Base-by-base conservation (phyloP, 2,797 vertebrate species). In the Protonibea diacanthus region DNA sequence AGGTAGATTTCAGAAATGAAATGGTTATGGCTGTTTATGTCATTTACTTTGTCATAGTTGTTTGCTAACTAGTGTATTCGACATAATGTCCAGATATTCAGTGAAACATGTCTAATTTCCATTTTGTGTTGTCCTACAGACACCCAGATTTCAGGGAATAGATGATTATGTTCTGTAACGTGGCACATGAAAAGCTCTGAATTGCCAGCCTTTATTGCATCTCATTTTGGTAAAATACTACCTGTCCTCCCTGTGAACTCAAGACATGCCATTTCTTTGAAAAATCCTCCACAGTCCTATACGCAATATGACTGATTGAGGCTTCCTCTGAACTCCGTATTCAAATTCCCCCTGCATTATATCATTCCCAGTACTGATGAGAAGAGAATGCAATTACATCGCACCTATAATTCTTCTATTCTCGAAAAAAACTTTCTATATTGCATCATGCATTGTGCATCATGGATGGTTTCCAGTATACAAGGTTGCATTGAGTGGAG, bases 241-340 rank as follows among this genome's bases (percentile, higher is more conserved):
- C 89, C 89, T 89, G 92, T 91, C 92, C 93, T 92, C 90, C 73
- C 71, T 27, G 78, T 94, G 91, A 95, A 95, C 93, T 88, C 88
- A 80, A 80, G 84, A 89, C 69, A 65, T 80, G 86, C 76, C 84
- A 86, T 88, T 90, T 81, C 65, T 83, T 72, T 84, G 72, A 88
- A 71, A 83, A 82, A 87, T 83, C 61, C 52, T 78, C 66, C 67
- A 25, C 69, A 42, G 60, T 4, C 29, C 55, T 15, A 23, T 57
- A 66, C 58, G 80, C 59, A 75, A 74, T 65, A 77, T 82, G 80
- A 91, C 47, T 72, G 77, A 88, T 80, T 75, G 75, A 65, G 20
- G 70, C 82, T 85, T 78, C 74, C 61, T 62, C 60, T 59, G 56
- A 90, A 86, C 71, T 80, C 78, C 66, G 69, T 71, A 86, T 86